A percentile compares a stretch with the other conserved stretches of the same genome.
Conservation (phyloP, 2,888 invertebrate species). For the Unio pictorum region DNA sequence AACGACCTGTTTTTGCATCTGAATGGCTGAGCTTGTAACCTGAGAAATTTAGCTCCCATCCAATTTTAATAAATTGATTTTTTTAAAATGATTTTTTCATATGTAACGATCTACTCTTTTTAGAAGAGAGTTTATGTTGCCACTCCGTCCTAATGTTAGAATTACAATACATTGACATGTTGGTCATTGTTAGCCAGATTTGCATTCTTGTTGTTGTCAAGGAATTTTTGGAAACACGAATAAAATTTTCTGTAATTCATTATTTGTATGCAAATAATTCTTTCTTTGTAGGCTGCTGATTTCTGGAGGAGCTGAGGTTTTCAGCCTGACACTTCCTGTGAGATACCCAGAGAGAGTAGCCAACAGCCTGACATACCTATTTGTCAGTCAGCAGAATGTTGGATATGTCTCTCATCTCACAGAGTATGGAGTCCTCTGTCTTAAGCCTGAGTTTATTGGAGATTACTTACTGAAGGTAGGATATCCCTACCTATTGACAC, state of each 20-base stretch:
- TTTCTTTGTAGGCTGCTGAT: slow-evolving; percentile 45
- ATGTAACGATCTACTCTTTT: too few species aligned
- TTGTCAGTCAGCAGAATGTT: slow-evolving; percentile 40
- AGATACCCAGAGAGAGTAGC: slow-evolving; percentile 41
- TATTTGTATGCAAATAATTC: background rate
- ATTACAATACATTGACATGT: too few species aligned
- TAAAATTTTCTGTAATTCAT: background rate
- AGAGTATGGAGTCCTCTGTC: slow-evolving; percentile 54
- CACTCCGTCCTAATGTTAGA: too few species aligned
- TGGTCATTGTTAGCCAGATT: too few species aligned
- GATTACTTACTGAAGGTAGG: slow-evolving; percentile 60
- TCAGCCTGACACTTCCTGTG: slow-evolving; percentile 47
- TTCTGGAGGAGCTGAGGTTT: slow-evolving; percentile 57
- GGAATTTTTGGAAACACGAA: too few species aligned
- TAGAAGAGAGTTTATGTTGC: too few species aligned
- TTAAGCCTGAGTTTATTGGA: slow-evolving; percentile 59
- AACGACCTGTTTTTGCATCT: too few species aligned
- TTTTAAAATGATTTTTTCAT: too few species aligned
- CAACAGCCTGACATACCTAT: slow-evolving; percentile 52
- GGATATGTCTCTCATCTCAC: slow-evolving; percentile 28
- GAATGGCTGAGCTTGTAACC: too few species aligned
- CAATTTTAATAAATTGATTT: too few species aligned
- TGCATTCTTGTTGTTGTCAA: too few species aligned
- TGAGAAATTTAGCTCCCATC: too few species aligned
- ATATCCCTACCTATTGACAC: background rate